phyloP scores from a whole-genome alignment of 2,113 vertebrate genomes.

The Sinocyclocheilus grahami region DNA sequence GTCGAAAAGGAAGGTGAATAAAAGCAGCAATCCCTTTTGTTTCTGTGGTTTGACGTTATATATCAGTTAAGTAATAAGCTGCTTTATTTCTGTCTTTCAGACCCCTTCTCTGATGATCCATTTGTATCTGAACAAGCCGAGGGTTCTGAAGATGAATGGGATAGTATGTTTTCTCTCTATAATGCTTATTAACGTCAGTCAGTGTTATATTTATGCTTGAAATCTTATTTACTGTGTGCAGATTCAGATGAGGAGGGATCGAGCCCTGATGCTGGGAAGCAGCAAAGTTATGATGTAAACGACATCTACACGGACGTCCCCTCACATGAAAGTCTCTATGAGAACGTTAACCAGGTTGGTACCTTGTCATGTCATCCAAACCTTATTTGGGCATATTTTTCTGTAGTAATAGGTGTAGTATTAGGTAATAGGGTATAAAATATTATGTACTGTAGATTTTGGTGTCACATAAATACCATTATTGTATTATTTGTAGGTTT shows the following conservation, averaged over 20 bases:
- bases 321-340: neutral
- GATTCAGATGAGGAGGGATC: conserved; percentile 7
- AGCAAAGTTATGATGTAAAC: neutral
- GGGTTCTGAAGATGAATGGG: conserved; percentile 43
- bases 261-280: neutral
- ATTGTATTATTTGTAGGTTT: neutral
- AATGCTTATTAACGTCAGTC: neutral
- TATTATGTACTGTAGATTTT: neutral
- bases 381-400: neutral
- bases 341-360: neutral
- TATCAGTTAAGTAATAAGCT: neutral
- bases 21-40: neutral
- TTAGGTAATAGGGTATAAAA: neutral
- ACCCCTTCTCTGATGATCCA: neutral
- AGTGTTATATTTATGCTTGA: neutral
- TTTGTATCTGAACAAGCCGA: neutral
- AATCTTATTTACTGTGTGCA: neutral
- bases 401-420: neutral
- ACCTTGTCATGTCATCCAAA: neutral
- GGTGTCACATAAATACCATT: neutral
- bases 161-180: conserved; percentile 25
- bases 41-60: neutral
- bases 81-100: conserved; percentile 24
- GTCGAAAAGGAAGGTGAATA: neutral
- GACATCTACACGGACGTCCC: neutral